Percentiles rank a stretch among this genome's conserved stretches.
Evolutionary conservation across 2,113 vertebrate genomes (phyloP).

Genomic region (Pachypanchax playfairii): DNA sequence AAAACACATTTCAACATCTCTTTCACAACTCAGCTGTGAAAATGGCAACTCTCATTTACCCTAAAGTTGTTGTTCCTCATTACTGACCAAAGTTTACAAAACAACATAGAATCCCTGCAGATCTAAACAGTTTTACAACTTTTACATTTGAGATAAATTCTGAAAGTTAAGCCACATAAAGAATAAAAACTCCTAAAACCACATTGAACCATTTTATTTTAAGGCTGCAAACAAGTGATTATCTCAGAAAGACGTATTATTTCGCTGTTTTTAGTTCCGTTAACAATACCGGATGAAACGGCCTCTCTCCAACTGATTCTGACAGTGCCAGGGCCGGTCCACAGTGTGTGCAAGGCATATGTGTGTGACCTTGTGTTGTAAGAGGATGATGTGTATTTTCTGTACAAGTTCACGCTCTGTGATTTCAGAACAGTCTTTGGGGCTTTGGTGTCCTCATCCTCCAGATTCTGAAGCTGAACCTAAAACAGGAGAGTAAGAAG

Average conservation of each 20-base stretch:
- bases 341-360: background rate
- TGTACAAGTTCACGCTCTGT: slow-evolving; percentile 54
- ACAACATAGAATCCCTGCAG: no score
- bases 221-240: no score
- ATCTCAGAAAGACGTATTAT: no score
- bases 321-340: background rate
- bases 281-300: slow-evolving; percentile 21
- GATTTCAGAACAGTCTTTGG: slow-evolving; percentile 62
- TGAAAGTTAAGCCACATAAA: no score
- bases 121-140: no score
- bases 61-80: no score
- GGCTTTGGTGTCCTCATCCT: slow-evolving; percentile 62
- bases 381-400: slow-evolving; percentile 52
- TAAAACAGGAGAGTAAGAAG: slow-evolving; percentile 37
- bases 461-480: slow-evolving; percentile 51
- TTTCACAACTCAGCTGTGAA: slow-evolving; percentile 8
- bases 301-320: slow-evolving; percentile 11
- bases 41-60: no score
- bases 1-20: slow-evolving; percentile 1
- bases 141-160: no score
- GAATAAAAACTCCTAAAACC: no score
- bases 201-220: slow-evolving; percentile 9
- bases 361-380: slow-evolving; percentile 27
- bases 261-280: slow-evolving; percentile 17
- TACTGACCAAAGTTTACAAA: no score